Evolutionary conservation across 2,888 invertebrate genomes (phyloP), one percentile per base, ranked within the genome.

Genomic region (Tyria jacobaeae): DNA sequence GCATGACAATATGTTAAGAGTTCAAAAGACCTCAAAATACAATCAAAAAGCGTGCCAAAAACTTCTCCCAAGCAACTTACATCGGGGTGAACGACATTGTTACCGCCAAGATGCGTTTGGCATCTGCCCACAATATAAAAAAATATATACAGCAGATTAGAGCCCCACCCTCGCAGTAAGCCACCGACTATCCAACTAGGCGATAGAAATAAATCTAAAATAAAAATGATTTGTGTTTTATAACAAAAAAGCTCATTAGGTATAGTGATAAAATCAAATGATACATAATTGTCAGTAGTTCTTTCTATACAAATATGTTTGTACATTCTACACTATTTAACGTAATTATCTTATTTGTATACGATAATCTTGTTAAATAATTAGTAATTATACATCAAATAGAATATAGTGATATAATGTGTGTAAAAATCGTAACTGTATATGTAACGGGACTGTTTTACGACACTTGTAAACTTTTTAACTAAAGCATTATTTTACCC

Each of bases 61-160:
- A 66, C 65, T 44, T 9, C 52, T 41, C 62, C 76, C 73, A 84
- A 85, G 85, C 86, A 71, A 93, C 92, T 94, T 94, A 93, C 92
- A 92, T 88, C 44, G 92, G 78, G 88, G 88, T 92, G 89, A 94
- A 93, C 78, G 93, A 88, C 92, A 92, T 94, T 82, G 71, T 84
- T 82, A 82, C 82, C 71, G 78, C 76, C 68, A 80, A 81, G 73
- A 78, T 71, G 73, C 71, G 69, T 65, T 73, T 71, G 54, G 65
- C 66, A 69, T 75, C 80, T 57, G 77, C 72, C 79, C 74, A 84
- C 80, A 68, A 73, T 10, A 44, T 70, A 80, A 83, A 71, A 75
- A 67, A 71, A 76, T 79, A n/a, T n/a, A n/a, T n/a, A n/a, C n/a
- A 76, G 82, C 56, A 52, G 56, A 60, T 59, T 59, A 56, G 15